phyloP scores from a whole-genome alignment of 2,888 invertebrate genomes.

The Brenthis ino region DNA sequence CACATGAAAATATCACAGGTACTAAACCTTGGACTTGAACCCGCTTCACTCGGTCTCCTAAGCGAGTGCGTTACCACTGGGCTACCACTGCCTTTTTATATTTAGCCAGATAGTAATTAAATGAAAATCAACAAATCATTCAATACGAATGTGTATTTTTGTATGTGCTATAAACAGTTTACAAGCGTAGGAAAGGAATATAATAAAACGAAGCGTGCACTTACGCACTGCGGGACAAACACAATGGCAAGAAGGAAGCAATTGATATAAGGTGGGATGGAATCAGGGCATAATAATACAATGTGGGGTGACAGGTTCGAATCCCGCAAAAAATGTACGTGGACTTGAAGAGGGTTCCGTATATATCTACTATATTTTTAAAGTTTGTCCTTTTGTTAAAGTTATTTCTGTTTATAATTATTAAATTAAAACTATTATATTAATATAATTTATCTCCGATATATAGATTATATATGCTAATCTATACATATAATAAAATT shows the following conservation, averaged over 20 bases:
- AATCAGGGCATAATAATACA: conserved; percentile 4
- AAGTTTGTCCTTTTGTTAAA: too few relatives aligned
- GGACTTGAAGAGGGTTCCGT: conserved; percentile 5
- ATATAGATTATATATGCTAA: too few relatives aligned
- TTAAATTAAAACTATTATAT: neutral
- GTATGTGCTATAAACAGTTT: too few relatives aligned
- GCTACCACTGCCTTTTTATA: too few relatives aligned
- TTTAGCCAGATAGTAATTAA: too few relatives aligned
- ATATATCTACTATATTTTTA: neutral
- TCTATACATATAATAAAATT: too few relatives aligned
- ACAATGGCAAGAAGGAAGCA: conserved; percentile 26
- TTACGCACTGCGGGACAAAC: conserved; percentile 27
- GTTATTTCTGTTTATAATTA: neutral
- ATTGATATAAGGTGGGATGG: conserved; percentile 26
- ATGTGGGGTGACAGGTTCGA: conserved; percentile 34
- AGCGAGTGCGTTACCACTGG: too few relatives aligned
- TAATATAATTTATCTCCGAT: neutral
- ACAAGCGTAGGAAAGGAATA: too few relatives aligned
- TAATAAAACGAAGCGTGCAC: conserved; percentile 17
- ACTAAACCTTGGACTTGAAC: too few relatives aligned
- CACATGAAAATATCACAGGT: too few relatives aligned
- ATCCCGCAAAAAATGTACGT: conserved; percentile 3
- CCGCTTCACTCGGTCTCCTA: too few relatives aligned
- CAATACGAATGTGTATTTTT: neutral
- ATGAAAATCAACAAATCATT: too few relatives aligned